phyloP scores from a whole-genome alignment of 2,888 invertebrate genomes.

The Metalampra italica region DNA sequence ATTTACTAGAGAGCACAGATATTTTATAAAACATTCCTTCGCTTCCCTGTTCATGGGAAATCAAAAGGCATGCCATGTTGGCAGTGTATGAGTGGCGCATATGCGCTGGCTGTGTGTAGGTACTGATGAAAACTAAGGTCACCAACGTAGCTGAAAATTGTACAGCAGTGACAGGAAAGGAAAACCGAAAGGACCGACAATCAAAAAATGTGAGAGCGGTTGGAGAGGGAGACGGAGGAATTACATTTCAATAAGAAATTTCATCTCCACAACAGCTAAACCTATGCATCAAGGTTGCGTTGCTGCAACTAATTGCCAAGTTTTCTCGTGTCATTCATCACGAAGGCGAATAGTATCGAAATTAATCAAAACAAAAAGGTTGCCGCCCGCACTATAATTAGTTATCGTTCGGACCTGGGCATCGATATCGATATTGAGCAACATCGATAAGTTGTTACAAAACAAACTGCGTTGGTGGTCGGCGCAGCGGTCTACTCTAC shows the following conservation, averaged over 20 bases:
- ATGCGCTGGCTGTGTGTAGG: not conserved
- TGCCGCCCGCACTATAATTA: slow-evolving; percentile 20
- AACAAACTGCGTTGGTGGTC: slow-evolving; percentile 12
- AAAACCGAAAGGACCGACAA: too few species aligned
- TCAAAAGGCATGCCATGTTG: not conserved
- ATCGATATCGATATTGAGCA: slow-evolving; percentile 12
- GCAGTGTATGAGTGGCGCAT: not conserved
- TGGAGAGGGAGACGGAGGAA: too few species aligned
- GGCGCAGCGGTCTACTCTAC: not conserved
- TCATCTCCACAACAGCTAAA: not conserved
- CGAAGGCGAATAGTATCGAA: slow-evolving; percentile 7
- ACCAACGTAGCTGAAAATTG: too few species aligned
- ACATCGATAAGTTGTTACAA: slow-evolving; percentile 9
- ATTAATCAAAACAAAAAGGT: slow-evolving; percentile 21
- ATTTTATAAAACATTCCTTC: slow-evolving; percentile 2
- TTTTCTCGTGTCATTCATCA: slow-evolving; percentile 10
- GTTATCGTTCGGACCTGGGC: slow-evolving; percentile 11
- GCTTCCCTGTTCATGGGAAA: not conserved
- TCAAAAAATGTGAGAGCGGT: too few species aligned
- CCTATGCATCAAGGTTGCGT: not conserved
- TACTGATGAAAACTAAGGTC: too few species aligned
- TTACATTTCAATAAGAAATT: too few species aligned
- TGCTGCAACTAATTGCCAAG: not conserved
- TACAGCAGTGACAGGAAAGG: too few species aligned
- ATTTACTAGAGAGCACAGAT: slow-evolving; percentile 6